phyloP scores from a whole-genome alignment of 2,888 invertebrate genomes.

The Ormyrus thymus region DNA sequence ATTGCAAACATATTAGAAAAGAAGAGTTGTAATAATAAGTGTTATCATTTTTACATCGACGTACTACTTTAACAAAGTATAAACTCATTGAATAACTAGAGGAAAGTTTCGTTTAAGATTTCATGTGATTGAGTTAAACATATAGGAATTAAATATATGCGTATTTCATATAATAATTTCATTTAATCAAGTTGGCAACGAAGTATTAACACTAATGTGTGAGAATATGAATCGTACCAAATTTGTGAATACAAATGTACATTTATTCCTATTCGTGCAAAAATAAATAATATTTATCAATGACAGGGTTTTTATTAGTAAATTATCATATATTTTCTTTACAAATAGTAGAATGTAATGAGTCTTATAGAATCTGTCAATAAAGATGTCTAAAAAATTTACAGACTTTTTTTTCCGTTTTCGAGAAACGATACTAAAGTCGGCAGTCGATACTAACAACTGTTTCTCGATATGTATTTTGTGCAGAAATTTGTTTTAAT shows the following conservation, averaged over 20 bases:
- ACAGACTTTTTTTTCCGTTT: too few species aligned
- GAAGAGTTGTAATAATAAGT: constrained; percentile 34
- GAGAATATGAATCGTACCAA: background rate
- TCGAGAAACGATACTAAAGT: too few species aligned
- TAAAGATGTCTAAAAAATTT: background rate
- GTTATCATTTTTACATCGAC: constrained; percentile 36
- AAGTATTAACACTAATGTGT: constrained; percentile 10
- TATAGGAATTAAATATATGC: background rate
- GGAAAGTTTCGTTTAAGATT: background rate
- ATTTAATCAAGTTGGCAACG: constrained; percentile 1
- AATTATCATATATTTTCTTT: too few species aligned
- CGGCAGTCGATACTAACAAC: too few species aligned
- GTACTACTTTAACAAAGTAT: background rate
- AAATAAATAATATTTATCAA: constrained; percentile 51
- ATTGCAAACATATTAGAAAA: constrained; percentile 24
- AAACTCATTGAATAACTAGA: background rate
- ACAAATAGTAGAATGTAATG: too few species aligned
- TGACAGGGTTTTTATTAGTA: too few species aligned
- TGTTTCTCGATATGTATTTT: too few species aligned
- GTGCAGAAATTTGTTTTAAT: too few species aligned
- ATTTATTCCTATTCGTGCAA: constrained; percentile 43
- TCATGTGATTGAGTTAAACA: constrained; percentile 1
- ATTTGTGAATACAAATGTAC: constrained; percentile 45
- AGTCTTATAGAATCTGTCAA: background rate
- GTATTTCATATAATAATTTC: background rate